Evolutionary conservation across 2,888 invertebrate species (phyloP).

Genomic region (Apamea monoglypha): DNA sequence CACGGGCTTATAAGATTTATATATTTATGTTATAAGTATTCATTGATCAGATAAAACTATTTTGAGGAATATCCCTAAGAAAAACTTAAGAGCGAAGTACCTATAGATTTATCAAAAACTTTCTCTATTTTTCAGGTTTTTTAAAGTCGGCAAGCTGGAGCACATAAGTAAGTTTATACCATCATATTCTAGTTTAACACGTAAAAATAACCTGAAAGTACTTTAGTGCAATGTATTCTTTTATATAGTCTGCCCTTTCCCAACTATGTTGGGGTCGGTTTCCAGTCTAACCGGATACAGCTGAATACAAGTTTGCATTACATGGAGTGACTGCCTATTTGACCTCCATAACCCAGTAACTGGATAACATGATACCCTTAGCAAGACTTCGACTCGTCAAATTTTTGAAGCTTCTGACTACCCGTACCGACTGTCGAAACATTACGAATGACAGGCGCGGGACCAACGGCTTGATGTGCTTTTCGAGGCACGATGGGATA

Average conservation of each 20-base stretch:
- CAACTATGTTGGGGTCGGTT: not conserved
- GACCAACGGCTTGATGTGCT: too few relatives aligned
- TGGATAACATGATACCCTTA: too few relatives aligned
- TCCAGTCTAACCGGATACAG: not conserved
- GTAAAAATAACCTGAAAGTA: not conserved
- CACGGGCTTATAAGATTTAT: not conserved
- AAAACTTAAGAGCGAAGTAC: not conserved
- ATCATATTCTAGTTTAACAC: not conserved
- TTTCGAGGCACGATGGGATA: too few relatives aligned
- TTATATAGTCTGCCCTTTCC: not conserved
- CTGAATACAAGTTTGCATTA: too few relatives aligned
- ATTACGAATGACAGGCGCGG: too few relatives aligned
- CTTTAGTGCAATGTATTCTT: not conserved
- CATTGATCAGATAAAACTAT: not conserved
- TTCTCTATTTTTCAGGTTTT: slow-evolving; percentile 80
- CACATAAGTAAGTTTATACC: slow-evolving; percentile 83
- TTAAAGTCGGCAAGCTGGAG: slow-evolving; percentile 87
- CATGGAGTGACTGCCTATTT: not conserved
- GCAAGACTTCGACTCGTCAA: too few relatives aligned
- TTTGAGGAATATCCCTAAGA: not conserved
- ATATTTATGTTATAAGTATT: not conserved
- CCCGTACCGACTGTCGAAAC: too few relatives aligned
- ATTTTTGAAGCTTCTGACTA: too few relatives aligned
- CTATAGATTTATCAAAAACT: not conserved
- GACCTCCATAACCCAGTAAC: too few relatives aligned